Evolutionary conservation across 2,888 invertebrate genomes (phyloP), one percentile per base, ranked within the genome.

Genomic region (Nyleta sp.): DNA sequence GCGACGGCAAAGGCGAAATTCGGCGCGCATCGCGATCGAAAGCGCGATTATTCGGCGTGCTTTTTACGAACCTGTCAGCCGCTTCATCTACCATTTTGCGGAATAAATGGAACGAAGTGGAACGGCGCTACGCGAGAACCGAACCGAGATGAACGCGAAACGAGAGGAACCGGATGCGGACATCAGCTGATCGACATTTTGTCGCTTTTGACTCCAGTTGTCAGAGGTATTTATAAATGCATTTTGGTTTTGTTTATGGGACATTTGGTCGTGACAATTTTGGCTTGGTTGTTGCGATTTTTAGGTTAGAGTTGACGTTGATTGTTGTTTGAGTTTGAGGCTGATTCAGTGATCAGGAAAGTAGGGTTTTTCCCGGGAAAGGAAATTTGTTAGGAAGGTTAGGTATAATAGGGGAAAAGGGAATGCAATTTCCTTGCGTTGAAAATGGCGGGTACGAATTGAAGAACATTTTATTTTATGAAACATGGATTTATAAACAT

Each of bases 61-160:
- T 44, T 68, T 68, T 67, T 83, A 88, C 90, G 81, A 88, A 91
- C 91, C 91, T 91, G 89, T 90, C 89, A 89, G 85, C 87, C 85
- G 85, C 88, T 87, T 90, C 89, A 87, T 91, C 90, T 87, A 89
- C 88, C 89, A 90, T 75, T 77, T 67, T 81, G 75, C 80, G 75
- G 74, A 81, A 82, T 82, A 78, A 73, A 68, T 79, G 80, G 81
- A 85, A 85, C 83, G 77, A 80, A 70, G 52, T 81, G 80, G 81
- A 84, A 85, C 83, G 71, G 68, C 65, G 81, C 81, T 80, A 44
- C 76, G 62, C 57, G 62, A 68, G 77, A 73, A 83, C 80, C 85
- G 82, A 82, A 84, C 82, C 72, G 80, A 82, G 80, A 81, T 81
- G 33, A 59, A 83, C 67, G 72, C 76, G 72, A 76, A 80, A 81